Base-by-base conservation (phyloP, 1,140 invertebrate genomes). In the Leptestheria dahalacensis region DNA sequence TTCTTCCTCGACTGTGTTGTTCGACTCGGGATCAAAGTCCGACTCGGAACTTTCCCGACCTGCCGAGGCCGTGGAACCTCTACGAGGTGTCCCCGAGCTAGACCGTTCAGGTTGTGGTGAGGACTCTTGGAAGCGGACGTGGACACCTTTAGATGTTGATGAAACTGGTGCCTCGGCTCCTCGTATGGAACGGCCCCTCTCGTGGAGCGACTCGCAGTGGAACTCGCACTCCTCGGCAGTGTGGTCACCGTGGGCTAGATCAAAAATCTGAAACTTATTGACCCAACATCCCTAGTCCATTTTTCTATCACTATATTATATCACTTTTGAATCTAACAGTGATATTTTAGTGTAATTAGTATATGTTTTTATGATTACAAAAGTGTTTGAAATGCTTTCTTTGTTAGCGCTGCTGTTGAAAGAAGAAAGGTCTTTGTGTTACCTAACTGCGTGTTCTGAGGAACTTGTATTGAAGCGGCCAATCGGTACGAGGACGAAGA, bases 141-240 rank as follows among this genome's bases (percentile, higher is more conserved):
- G 83, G 53, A 64, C 58, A 21, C 61, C 65, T 59, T 64, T 64
- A n/a, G 62, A 47, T 24, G 33, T 55, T 53, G 50, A 57, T 48
- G 33, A 23, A 25, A 49, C 23, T 41, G 48, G 24, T 28, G 58
- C 53, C 62, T 56, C 59, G 53, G 48, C 57, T 59, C 57, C 54
- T 54, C 86, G 87, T 66, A 91, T 91, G 67, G 86, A 82, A 28
- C 88, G 80, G 1, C 88, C 88, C 72, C 91, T 88, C 70, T 92
- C 88, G 76, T 93, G 90, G 60, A 94, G 76, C 28, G 90, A 85
- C 73, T 90, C 92, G 72, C 90, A 95, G 72, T 94, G 91, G 73
- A 94, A 94, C 73, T 94, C 91, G 75, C 91, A 94, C 68, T 91
- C 87, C 29, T 41, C 33, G 15, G 33, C 33, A 41, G 33, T 41